phyloP scores from a whole-genome alignment of 2,797 vertebrate genomes.

The Microtus californicus region DNA sequence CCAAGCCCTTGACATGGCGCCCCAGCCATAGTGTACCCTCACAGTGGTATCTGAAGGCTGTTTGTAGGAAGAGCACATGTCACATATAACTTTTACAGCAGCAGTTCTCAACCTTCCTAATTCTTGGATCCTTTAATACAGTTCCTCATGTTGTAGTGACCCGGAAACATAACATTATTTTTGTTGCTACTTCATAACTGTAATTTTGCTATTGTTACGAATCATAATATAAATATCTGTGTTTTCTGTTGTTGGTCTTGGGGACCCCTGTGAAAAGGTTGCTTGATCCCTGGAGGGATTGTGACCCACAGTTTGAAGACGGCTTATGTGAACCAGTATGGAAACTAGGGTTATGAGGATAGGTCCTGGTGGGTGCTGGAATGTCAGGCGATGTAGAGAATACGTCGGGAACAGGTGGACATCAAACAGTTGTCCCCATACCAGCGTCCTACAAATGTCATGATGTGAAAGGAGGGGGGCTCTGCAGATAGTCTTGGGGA shows the following conservation, averaged over 20 bases:
- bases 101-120: not conserved
- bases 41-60: not conserved
- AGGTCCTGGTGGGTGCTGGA: not conserved
- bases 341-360: conserved; percentile 18
- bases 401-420: not conserved
- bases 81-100: not conserved
- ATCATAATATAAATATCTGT: not conserved
- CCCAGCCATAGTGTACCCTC: not conserved
- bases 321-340: not conserved
- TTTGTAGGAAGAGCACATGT: not conserved
- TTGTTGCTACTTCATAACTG: not conserved
- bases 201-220: not conserved
- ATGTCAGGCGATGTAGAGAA: not conserved
- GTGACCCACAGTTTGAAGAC: not conserved
- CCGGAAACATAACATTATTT: not conserved
- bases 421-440: not conserved
- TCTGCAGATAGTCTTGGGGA: not conserved
- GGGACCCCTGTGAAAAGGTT: too few species aligned
- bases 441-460: not conserved
- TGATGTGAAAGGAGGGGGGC: not conserved
- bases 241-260: not conserved
- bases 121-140: not conserved
- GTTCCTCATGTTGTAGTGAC: not conserved
- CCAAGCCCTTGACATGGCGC: not conserved
- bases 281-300: not conserved